Evolutionary conservation across 2,797 vertebrate species (phyloP).

Genomic region (Girardinus metallicus): DNA sequence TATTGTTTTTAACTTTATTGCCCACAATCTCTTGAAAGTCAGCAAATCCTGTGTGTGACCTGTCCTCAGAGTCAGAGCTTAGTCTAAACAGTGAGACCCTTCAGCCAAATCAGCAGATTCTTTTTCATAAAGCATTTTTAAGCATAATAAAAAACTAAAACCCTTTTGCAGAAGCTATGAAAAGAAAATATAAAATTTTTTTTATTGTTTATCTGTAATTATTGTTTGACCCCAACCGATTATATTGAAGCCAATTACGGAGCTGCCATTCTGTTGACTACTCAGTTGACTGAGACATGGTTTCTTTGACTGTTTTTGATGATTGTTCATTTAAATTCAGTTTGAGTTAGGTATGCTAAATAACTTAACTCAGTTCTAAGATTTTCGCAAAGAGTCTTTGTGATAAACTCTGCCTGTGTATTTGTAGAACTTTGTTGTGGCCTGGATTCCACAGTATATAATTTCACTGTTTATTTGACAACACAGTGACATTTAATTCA

Average conservation of each 20-base stretch:
- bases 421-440: not conserved
- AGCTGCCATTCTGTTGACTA: too few relatives aligned
- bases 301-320: constrained; percentile 4
- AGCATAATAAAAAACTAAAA: not conserved
- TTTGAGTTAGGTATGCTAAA: not conserved
- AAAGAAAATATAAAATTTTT: not conserved
- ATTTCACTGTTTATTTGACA: not conserved
- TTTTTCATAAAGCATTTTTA: not conserved
- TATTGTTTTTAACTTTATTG: not conserved
- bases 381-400: not conserved
- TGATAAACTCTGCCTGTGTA: not conserved
- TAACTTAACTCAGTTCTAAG: not conserved
- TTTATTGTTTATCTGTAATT: not conserved
- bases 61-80: not conserved
- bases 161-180: not conserved
- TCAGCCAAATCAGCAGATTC: not conserved
- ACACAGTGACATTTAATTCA: not conserved
- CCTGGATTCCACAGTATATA: not conserved
- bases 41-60: accelerated
- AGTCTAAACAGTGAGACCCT: not conserved
- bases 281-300: not conserved
- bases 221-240: not conserved
- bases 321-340: constrained; percentile 11
- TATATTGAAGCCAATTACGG: not conserved
- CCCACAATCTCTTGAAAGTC: not conserved